Conservation (phyloP, 2,797 vertebrate species). For the Diplodus puntazzo region DNA sequence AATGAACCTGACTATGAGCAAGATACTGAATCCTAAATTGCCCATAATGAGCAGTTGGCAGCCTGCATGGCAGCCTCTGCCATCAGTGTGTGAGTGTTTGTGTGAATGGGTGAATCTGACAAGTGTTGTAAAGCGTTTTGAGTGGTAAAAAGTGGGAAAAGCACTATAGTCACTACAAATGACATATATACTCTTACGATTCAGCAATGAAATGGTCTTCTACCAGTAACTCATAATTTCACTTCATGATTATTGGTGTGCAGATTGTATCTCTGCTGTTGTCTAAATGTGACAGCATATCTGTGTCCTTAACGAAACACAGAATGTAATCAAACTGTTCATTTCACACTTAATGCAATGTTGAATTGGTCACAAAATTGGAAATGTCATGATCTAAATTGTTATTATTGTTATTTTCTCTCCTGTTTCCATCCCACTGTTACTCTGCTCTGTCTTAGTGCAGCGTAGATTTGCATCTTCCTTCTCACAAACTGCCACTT, state of each 20-base stretch:
- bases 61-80: no score
- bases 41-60: no score
- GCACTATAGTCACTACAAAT: not conserved
- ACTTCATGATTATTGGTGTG: not conserved
- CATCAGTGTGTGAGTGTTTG: no score
- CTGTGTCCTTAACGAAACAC: not conserved
- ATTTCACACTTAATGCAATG: not conserved
- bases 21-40: no score
- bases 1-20: no score
- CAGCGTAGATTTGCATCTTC: slow-evolving; percentile 2
- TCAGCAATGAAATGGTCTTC: not conserved
- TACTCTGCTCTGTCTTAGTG: not conserved
- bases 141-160: no score
- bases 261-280: not conserved
- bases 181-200: not conserved
- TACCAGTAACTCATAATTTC: not conserved
- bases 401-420: not conserved
- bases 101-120: no score
- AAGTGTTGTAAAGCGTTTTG: no score
- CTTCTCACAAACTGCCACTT: not conserved
- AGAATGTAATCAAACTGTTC: not conserved
- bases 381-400: not conserved
- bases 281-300: not conserved
- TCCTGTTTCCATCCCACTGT: not conserved
- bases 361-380: not conserved